phyloP scores from a whole-genome alignment of 1,140 invertebrate genomes.

The Caenorhabditis briggsae region DNA sequence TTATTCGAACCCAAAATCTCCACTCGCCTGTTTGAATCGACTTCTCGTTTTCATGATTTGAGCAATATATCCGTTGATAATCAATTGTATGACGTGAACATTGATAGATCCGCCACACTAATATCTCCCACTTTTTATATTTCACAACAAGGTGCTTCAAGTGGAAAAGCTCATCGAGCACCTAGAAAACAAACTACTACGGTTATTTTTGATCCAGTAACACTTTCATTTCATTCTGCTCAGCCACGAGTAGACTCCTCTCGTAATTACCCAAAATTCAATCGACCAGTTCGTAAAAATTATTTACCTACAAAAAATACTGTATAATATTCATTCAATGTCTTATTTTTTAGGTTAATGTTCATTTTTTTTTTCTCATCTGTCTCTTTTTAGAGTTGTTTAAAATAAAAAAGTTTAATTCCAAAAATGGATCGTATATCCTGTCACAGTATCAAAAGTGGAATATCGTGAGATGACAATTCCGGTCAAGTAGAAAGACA shows the following conservation, averaged over 20 bases:
- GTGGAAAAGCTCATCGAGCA: constrained; percentile 32
- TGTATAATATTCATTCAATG: not conserved
- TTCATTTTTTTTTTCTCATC: not conserved
- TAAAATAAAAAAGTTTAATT: not conserved
- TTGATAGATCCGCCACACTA: not conserved
- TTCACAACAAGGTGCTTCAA: constrained; percentile 2
- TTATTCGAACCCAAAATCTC: constrained; percentile 24
- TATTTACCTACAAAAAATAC: not conserved
- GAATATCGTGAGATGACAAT: constrained; percentile 6
- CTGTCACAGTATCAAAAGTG: constrained; percentile 19
- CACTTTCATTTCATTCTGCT: constrained; percentile 43
- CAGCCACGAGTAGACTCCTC: not conserved
- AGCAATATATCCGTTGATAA: constrained; percentile 24
- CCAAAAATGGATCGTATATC: not conserved
- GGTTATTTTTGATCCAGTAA: constrained; percentile 33
- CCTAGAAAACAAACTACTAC: not conserved
- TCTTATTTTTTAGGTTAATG: not conserved
- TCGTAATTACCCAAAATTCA: not conserved
- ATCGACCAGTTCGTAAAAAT: not conserved
- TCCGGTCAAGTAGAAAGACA: constrained; percentile 13
- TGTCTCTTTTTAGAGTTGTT: not conserved
- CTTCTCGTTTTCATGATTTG: constrained; percentile 44
- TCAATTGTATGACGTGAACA: not conserved
- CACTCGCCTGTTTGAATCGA: constrained; percentile 27
- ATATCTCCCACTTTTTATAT: not conserved